A percentile compares a stretch with the other conserved stretches of the same genome.
Evolutionary conservation across 2,888 invertebrate species (phyloP).

Genomic region (Pediacus dermestoides): DNA sequence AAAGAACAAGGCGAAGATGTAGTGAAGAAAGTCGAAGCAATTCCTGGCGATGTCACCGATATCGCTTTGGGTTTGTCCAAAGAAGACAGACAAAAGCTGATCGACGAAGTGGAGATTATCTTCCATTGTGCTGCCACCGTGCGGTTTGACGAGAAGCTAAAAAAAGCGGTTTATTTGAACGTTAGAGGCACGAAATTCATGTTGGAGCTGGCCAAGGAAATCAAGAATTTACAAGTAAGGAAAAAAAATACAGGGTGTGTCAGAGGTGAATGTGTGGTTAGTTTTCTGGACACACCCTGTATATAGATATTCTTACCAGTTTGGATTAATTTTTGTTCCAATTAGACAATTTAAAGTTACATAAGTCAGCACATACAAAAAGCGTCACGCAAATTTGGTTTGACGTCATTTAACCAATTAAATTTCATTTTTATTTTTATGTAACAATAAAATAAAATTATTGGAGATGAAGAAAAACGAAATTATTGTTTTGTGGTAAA

Average conservation of each 20-base stretch:
- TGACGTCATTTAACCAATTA: too few species aligned
- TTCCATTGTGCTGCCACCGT: conserved; percentile 77
- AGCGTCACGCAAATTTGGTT: too few species aligned
- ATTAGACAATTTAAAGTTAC: too few species aligned
- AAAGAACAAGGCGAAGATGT: conserved; percentile 59
- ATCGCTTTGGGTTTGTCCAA: conserved; percentile 67
- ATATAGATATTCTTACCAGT: too few species aligned
- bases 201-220: conserved; percentile 74
- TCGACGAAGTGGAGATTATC: conserved; percentile 74
- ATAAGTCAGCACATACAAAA: too few species aligned
- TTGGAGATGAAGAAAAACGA: not conserved
- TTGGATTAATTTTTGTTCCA: too few species aligned
- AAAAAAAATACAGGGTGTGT: too few species aligned
- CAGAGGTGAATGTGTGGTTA: too few species aligned
- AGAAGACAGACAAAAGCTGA: conserved; percentile 61
- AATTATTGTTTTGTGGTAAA: conserved; percentile 2
- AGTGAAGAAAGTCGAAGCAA: conserved; percentile 64
- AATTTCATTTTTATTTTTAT: too few species aligned
- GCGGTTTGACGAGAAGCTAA: conserved; percentile 86
- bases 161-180: conserved; percentile 86
- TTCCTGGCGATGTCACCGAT: conserved; percentile 69
- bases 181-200: conserved; percentile 87
- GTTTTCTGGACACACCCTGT: too few species aligned
- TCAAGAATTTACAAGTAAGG: conserved; percentile 66
- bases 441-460: too few species aligned